Percentiles rank a stretch among this genome's conserved stretches.
Evolutionary conservation across 2,797 vertebrate genomes (phyloP).

Genomic region (Rallus crepitans): DNA sequence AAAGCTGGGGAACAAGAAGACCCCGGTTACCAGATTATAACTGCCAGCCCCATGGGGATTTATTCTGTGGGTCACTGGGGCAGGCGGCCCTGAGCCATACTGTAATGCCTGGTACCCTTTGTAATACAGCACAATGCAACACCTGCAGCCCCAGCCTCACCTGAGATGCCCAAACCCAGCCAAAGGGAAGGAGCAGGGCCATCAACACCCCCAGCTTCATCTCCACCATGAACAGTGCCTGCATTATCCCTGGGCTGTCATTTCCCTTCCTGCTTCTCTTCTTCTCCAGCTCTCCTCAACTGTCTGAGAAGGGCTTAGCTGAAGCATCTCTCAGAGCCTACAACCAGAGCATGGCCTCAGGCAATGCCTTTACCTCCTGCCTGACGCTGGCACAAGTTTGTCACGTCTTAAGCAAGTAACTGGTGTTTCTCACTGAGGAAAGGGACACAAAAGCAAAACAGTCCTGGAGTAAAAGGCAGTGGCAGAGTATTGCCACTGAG

Average conservation of each 20-base stretch:
- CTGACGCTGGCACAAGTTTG: neutral
- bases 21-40: too few relatives aligned
- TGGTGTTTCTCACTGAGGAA: neutral
- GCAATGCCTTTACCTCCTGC: neutral
- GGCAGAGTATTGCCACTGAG: neutral
- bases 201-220: neutral
- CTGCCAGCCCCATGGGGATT: neutral
- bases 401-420: neutral
- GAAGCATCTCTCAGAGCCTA: neutral
- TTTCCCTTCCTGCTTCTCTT: neutral
- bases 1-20: neutral
- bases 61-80: neutral
- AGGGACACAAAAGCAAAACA: neutral
- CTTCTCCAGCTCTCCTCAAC: neutral
- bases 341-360: neutral
- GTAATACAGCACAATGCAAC: neutral
- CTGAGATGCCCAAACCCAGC: neutral
- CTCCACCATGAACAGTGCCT: neutral
- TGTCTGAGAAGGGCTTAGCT: neutral
- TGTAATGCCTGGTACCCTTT: rapidly evolving
- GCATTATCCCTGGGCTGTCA: rapidly evolving
- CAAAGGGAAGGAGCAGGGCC: neutral
- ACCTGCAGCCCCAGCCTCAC: neutral
- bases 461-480: neutral
- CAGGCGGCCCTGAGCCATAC: neutral